Conservation (phyloP, 1,140 invertebrate genomes). For the Nasonia longicornis region DNA sequence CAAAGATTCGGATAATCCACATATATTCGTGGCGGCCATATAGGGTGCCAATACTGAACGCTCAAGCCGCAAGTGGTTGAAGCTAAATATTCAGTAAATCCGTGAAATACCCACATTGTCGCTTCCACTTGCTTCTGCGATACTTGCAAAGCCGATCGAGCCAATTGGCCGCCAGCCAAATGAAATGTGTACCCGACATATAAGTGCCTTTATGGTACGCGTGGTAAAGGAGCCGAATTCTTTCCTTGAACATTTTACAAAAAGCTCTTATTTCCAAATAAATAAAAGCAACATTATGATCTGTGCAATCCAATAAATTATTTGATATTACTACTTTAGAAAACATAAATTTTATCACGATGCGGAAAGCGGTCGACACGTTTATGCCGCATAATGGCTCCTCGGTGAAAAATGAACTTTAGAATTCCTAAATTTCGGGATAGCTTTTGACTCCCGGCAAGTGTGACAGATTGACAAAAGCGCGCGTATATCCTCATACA, state of each 20-base stretch:
- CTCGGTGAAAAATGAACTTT: not conserved
- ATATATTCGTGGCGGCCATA: not conserved
- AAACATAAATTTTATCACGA: not conserved
- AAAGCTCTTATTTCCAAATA: no score
- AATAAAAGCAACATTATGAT: not conserved
- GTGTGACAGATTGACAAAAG: slow-evolving; percentile 4
- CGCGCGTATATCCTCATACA: not conserved
- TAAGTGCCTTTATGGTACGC: not conserved
- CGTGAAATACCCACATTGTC: slow-evolving; percentile 58
- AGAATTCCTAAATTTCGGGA: not conserved
- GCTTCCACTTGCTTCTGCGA: slow-evolving; percentile 22
- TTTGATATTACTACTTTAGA: not conserved
- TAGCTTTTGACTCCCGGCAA: not conserved
- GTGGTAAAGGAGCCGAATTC: not conserved
- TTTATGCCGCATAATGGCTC: not conserved
- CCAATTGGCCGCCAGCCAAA: slow-evolving; percentile 66
- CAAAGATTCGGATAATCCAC: not conserved
- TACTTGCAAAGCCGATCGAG: slow-evolving; percentile 55
- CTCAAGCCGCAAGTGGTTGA: slow-evolving; percentile 61
- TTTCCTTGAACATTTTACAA: no score
- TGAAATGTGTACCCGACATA: slow-evolving; percentile 65
- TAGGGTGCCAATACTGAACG: slow-evolving; percentile 49
- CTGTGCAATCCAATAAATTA: not conserved
- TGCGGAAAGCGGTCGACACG: not conserved
- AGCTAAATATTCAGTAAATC: slow-evolving; percentile 64